Evolutionary conservation across 1,140 invertebrate species (phyloP), one percentile per base, ranked within the genome.

Genomic region (Scylla paramamosain): DNA sequence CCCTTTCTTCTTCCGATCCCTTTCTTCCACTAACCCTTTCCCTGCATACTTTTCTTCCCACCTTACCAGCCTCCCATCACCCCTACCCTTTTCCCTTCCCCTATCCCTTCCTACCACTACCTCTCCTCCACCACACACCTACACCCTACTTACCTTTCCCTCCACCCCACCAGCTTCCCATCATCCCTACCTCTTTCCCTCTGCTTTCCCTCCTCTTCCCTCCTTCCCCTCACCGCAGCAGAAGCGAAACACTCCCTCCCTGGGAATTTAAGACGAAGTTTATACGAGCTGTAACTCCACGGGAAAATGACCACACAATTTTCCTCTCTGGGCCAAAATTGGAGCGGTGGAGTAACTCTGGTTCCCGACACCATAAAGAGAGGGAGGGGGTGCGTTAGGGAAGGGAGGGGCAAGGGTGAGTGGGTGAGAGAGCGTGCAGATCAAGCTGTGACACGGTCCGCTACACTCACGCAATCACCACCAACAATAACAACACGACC

Each of bases 221-320:
- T 59, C 52, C 52, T 20, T 59, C 52, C 52, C 52, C 52, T 20
- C 16, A 59, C 52, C 52, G 10, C 67, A 77, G 20, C 52, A 59
- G 67, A 77, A n/a, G 8, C 67, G 20, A 59, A 77, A 77, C 67
- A 77, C 67, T 77, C 20, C 67, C 67, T 77, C 67, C 20, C 25
- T n/a, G 20, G 20, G 67, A 77, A 77, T 77, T 77, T 77, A 77
- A 77, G 20, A 20, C 6, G 67, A 77, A n/a, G 67, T 77, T 77
- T 77, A 77, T 77, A 77, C 67, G 67, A 77, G 67, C 67, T 77
- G 67, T 77, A 77, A 77, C 67, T 77, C 67, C 67, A 8, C 20
- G n/a, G 67, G 67, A 77, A 77, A 77, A 77, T n/a, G 67, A 77
- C 67, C 67, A 77, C 67, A 77, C 67, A 77, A n/a, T 77, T 77